Base-by-base conservation (phyloP, 2,797 vertebrate genomes). In the Sebastes vulpes region DNA sequence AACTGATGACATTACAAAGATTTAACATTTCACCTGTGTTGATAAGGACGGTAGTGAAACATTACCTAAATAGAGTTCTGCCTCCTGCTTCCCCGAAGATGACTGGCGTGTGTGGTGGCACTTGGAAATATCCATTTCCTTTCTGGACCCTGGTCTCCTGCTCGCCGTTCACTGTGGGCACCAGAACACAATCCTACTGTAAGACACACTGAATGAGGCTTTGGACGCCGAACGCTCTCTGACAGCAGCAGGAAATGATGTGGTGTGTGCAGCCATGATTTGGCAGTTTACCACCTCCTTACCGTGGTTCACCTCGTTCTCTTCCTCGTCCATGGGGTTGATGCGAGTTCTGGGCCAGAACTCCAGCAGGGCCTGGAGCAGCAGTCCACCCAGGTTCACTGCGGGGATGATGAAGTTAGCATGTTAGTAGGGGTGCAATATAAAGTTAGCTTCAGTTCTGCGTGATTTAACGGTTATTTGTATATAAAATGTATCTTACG, bases 301-400 rank as follows among this genome's bases (percentile, higher is more conserved):
- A 99, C 99, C 98, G 5, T 99, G 98, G 93, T 98, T 98, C 70
- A 97, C 97, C 91, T 99, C 98, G 3, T 97, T 98, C 92, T 99
- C 98, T 53, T 99, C 98, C 90, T 99, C 99, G 12, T 99, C 99
- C 97, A 99, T 97, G 54, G 98, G 97, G 90, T 97, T 99, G 91
- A 98, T 97, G 32, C 99, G 98, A 28, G 99, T 99, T 86, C 98
- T 96, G 81, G 99, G 99, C 99, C 99, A 99, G 92, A 98, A 99
- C 75, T 99, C 99, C 65, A 99, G 93, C 73, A 99, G 95, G 7
- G 99, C 99, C 89, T 99, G 99, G 1, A 99, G 97, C 75, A 99
- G 89, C 79, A 99, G 96, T 46, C 99, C 99, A 48, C 99, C 99
- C 23, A 99, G 96, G 82, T 99, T 99, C 88, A 99, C 99, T 99